Evolutionary conservation across 2,888 invertebrate species (phyloP), one percentile per base, ranked within the genome.

Genomic region (Tribolium freemani): DNA sequence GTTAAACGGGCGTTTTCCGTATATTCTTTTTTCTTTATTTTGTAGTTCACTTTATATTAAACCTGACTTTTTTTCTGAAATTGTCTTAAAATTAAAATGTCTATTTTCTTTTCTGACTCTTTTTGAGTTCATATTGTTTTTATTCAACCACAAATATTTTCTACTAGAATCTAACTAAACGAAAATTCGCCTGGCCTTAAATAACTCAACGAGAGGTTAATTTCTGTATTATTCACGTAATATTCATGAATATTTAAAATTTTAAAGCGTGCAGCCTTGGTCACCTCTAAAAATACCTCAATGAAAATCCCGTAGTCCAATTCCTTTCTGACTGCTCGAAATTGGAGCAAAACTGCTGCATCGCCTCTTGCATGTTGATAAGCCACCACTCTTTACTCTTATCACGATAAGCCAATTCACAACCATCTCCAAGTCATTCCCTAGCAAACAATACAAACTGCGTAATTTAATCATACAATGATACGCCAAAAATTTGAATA

Each of bases 281-380:
- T 38, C 38, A 38, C 38, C 38, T n/a, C 38, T 38, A 38, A 38
- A 48, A 48, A 48, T 48, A 48, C 48, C 11, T 11, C 13, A 48
- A 11, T 16, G 48, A 48, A 16, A 16, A 38, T 38, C 38, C 38
- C 5, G 8, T 26, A 26, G 5, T n/a, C 8, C 38, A 38, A 38
- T 38, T 38, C 38, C n/a, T 38, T 8, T 38, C 38, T 38, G 8
- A 56, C 11, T 20, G 16, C 51, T n/a, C 3, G 9, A 20, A 51
- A 51, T n/a, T 56, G 10, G 54, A n/a, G 30, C 54, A 30, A 56
- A 30, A 56, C 11, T 56, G 54, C 54, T 31, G 54, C 54, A 56
- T 56, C 54, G 51, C 20, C 48, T n/a, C 16, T 51, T 51, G 51
- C 51, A 51, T 51, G 51, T n/a, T 51, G 20, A 9, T 51, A 20